Evolutionary conservation across 2,797 vertebrate species (phyloP).

Genomic region (Hippopotamyrus pictus): DNA sequence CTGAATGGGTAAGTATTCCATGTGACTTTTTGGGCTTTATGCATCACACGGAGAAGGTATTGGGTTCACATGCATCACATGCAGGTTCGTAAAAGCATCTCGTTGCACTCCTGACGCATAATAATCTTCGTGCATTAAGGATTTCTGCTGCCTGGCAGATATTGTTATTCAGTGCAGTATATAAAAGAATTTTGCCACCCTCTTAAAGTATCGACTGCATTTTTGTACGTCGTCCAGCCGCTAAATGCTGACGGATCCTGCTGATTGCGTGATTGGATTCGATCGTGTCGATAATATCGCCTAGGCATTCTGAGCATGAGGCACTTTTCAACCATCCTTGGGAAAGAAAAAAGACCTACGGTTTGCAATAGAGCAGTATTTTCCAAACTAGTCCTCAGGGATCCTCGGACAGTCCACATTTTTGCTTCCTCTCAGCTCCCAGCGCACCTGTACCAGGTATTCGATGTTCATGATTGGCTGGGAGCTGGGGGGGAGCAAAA

Average conservation of each 20-base stretch:
- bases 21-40: neutral
- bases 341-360: neutral
- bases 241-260: neutral
- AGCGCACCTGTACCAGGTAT: neutral
- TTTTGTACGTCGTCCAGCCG: neutral
- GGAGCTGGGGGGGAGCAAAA: neutral
- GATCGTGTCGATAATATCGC: neutral
- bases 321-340: neutral
- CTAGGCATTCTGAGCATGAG: neutral
- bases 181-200: neutral
- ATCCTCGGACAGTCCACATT: neutral
- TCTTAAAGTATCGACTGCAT: neutral
- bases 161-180: neutral
- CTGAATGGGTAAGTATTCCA: slow-evolving; percentile 70
- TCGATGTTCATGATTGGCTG: neutral
- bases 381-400: neutral
- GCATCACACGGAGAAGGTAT: neutral
- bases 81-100: neutral
- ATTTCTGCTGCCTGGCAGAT: neutral
- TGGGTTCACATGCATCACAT: neutral
- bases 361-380: slow-evolving; percentile 9
- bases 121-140: neutral
- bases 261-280: neutral
- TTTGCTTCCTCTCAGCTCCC: neutral
- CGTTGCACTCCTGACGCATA: neutral